Evolutionary conservation across 2,113 vertebrate genomes (phyloP), one percentile per base, ranked within the genome.

Genomic region (Oncorhynchus gorbuscha): DNA sequence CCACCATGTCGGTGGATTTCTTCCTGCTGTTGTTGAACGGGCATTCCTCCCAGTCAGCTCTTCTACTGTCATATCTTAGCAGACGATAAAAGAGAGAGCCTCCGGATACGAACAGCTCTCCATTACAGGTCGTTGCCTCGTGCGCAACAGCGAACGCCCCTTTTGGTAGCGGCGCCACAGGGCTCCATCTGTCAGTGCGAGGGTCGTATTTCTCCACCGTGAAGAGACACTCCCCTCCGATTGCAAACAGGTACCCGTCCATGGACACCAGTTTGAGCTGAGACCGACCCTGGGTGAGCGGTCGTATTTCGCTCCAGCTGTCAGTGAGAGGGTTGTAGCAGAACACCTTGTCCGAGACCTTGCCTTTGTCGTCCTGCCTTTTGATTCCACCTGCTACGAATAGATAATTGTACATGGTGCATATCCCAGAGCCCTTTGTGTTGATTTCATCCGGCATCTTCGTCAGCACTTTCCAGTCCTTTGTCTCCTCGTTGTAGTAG

Each of bases 41-140:
- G n/a, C 97, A 97, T 82, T 97, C 97, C 79, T 96, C 95, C 97
- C 97, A 98, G 88, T 97, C 96, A 0, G 96, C 94, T 1, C 94
- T 92, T 59, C 95, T 95, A 13, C 95, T 92, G 83, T 97, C 95
- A 0, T 95, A 98, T 6, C 95, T 95, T 75, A 98, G 95, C 74
- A 98, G 90, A 3, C 97, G 95, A 85, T 96, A 96, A 88, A 96
- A 98, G 1, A 98, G 95, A 1, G 97, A 97, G 11, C 97, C 97
- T 0, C 97, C 97, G 0, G 97, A 97, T 59, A 98, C 95, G 5
- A 97, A 98, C 75, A 98, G 93, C 81, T 95, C 94, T 1, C 96
- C 97, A 0, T 94, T 93, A 86, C 97, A 97, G 0, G 93, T 92
- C 5, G 95, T 89, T 11, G 97, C 96, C 80, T 96, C 95, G 0